Conservation (phyloP, 2,888 invertebrate genomes). For the Bellardia pandia region DNA sequence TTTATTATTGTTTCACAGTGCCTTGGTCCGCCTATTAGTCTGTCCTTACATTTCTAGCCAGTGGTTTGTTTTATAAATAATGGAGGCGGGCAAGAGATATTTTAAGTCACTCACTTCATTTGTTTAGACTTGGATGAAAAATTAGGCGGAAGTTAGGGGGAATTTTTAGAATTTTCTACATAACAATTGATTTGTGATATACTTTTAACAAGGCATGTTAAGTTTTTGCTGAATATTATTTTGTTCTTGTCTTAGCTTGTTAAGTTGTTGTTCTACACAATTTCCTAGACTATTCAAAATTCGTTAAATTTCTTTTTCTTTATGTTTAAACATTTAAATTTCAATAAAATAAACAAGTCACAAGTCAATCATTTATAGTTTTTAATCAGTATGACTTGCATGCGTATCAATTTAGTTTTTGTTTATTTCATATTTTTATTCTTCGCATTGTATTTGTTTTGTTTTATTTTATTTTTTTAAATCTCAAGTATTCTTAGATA, state of each 20-base stretch:
- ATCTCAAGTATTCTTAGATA: conserved; percentile 34
- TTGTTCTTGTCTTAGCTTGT: too few species aligned
- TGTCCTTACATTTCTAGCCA: conserved; percentile 35
- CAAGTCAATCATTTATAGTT: conserved; percentile 70
- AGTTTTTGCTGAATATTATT: too few species aligned
- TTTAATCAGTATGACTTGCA: conserved; percentile 69
- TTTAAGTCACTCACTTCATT: background rate
- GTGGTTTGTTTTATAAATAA: conserved; percentile 50
- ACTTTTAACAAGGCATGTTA: too few species aligned
- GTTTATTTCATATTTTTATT: conserved; percentile 20
- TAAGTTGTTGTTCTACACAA: too few species aligned
- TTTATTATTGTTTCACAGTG: conserved; percentile 54
- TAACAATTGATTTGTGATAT: too few species aligned
- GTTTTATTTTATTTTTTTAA: too few species aligned
- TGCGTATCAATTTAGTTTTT: conserved; percentile 67
- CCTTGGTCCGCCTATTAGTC: conserved; percentile 57
- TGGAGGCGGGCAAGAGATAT: conserved; percentile 17
- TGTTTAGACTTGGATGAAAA: background rate
- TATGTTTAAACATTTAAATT: conserved; percentile 26
- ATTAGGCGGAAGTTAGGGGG: too few species aligned
- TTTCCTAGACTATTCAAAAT: conserved; percentile 1
- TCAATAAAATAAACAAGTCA: conserved; percentile 56
- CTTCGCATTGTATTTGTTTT: background rate
- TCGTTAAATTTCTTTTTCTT: conserved; percentile 14
- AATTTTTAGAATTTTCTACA: too few species aligned